Evolutionary conservation across 2,797 vertebrate species (phyloP), one percentile per base, ranked within the genome.

Genomic region (Sarcoramphus papa): DNA sequence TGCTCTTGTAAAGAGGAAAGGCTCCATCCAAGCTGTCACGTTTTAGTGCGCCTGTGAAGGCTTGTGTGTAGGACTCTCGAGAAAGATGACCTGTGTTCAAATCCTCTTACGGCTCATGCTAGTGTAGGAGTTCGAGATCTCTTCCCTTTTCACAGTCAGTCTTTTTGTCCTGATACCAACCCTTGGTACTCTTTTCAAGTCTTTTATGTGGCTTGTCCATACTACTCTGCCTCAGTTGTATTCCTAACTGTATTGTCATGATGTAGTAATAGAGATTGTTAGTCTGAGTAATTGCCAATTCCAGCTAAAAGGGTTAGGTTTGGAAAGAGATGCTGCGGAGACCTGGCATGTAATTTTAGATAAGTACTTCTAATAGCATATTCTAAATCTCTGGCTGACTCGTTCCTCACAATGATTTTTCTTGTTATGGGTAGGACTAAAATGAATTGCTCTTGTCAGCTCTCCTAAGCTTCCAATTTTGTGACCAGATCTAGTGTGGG

Each of bases 311-410:
- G 74, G 70, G 33, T 92, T 53, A 27, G 56, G 54, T 72, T 95
- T 77, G 74, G 91, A 73, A 85, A 90, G 80, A 73, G 65, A 9
- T 1, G 16, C 76, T 68, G 56, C 0, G 3, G 62, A 91, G 70
- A 62, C 57, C 20, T 87, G 77, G 41, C 82, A 21, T 59, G 48
- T 80, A 76, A 78, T 94, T 96, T 92, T 88, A 82, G 82, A 15
- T 93, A 88, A 95, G 54, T 93, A 31, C 57, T 50, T 85, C 69
- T 92, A 95, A 92, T 90, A 90, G 74, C 51, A 8, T 74, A 69
- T 80, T 94, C 95, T 24, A 87, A 60, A 75, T 91, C 69, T 92
- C 73, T 91, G 74, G 20, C 77, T 95, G 80, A 95, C 87, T 72
- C 1, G 1, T 72, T 92, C 90, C 62, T 96, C 41, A 50, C 37